Evolutionary conservation across 2,113 vertebrate genomes (phyloP).

Genomic region (Caretta caretta): DNA sequence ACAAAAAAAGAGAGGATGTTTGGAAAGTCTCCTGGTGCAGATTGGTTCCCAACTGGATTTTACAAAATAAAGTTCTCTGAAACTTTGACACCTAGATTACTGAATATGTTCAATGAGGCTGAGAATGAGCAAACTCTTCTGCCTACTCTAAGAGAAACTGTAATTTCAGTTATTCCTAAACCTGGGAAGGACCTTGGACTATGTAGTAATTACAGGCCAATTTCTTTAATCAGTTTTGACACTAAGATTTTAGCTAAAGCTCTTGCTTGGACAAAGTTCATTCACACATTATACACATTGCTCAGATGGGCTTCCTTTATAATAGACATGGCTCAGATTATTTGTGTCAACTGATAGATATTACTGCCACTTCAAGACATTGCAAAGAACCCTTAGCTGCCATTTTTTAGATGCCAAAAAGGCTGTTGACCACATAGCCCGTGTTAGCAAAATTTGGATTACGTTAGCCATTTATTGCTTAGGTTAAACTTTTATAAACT

Average conservation of each 20-base stretch:
- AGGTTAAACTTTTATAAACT: background rate
- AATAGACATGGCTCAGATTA: background rate
- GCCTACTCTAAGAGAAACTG: background rate
- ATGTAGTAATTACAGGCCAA: background rate
- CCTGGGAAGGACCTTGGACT: background rate
- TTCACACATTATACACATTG: background rate
- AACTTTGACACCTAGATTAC: background rate
- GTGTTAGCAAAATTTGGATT: background rate
- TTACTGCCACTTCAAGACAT: background rate
- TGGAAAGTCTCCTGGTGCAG: background rate
- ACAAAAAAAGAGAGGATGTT: background rate
- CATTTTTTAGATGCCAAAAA: background rate
- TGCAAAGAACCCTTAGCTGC: background rate
- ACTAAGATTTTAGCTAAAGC: background rate
- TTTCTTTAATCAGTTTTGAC: background rate
- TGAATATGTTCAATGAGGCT: no score
- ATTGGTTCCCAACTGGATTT: background rate
- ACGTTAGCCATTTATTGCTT: background rate
- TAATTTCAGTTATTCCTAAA: background rate
- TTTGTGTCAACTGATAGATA: background rate
- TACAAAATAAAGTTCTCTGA: background rate
- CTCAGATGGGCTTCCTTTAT: background rate
- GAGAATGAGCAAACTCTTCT: background rate
- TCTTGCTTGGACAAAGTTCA: background rate
- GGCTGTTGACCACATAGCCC: background rate